These are phyloP conservation scores for Ctenoplectra terminalis DNA, from an alignment of 1,140 invertebrate species.

Conservation along the genomic window DNA sequence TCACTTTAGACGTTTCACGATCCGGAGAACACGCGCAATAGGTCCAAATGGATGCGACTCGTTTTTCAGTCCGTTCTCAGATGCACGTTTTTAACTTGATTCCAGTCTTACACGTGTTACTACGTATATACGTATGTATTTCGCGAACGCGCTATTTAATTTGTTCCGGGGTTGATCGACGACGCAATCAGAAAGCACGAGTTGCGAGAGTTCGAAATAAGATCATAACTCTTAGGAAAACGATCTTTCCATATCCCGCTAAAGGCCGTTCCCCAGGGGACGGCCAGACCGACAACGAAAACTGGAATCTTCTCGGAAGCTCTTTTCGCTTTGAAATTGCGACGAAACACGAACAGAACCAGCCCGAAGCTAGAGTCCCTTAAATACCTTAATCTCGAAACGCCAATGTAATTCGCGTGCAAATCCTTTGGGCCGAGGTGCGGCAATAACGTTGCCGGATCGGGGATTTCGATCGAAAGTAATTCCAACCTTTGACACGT, in stretches of 20 bases:
- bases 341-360: conserved; percentile 28
- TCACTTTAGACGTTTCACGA: no score
- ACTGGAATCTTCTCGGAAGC: not conserved
- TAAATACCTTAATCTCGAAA: conserved; percentile 64
- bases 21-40: no score
- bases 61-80: no score
- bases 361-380: conserved; percentile 12
- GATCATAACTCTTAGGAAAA: conserved; percentile 56
- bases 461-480: conserved; percentile 33
- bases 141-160: not conserved
- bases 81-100: no score
- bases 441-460: conserved; percentile 1
- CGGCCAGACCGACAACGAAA: conserved; percentile 41
- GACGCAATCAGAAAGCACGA: conserved; percentile 20
- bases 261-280: conserved; percentile 49
- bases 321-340: conserved; percentile 45
- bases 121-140: no score
- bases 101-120: no score
- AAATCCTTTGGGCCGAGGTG: conserved; percentile 42
- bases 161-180: not conserved
- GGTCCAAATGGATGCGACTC: no score
- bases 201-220: conserved; percentile 46
- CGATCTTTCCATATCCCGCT: conserved; percentile 46
- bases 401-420: conserved; percentile 46
- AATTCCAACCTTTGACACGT: conserved; percentile 33